Conservation (phyloP, 2,113 vertebrate genomes). For the Lagopus muta region DNA sequence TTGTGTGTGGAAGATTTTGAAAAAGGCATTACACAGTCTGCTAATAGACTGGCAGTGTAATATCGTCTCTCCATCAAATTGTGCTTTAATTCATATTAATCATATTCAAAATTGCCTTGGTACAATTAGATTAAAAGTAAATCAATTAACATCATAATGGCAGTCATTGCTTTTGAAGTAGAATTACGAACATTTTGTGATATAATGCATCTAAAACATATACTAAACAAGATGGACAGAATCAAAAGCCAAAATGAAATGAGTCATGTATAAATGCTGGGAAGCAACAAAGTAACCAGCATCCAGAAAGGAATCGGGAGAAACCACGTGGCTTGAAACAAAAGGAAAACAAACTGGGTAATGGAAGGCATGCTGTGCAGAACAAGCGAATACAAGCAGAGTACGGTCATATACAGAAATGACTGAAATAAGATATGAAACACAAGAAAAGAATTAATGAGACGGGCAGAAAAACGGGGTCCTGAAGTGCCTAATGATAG, state of each 20-base stretch:
- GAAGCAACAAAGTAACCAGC: conserved; percentile 3
- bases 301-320: neutral
- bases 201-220: neutral
- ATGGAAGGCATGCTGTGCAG: conserved; percentile 11
- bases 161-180: neutral
- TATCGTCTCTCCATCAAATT: neutral
- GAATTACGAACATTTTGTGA: neutral
- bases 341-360: neutral
- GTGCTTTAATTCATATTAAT: neutral
- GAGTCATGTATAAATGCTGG: neutral
- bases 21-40: neutral
- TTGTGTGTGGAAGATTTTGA: neutral
- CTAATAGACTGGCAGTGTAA: neutral
- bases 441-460: conserved; percentile 23
- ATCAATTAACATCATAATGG: neutral
- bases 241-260: neutral
- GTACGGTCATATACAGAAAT: neutral
- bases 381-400: neutral
- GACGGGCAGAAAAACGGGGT: neutral
- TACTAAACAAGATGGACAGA: neutral
- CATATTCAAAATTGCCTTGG: neutral
- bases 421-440: neutral
- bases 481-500: neutral
- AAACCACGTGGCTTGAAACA: conserved; percentile 5
- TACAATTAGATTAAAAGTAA: neutral